A percentile compares a stretch with the other conserved stretches of the same genome.
phyloP scores from a whole-genome alignment of 2,888 invertebrate species.

The Norana najaformis region DNA sequence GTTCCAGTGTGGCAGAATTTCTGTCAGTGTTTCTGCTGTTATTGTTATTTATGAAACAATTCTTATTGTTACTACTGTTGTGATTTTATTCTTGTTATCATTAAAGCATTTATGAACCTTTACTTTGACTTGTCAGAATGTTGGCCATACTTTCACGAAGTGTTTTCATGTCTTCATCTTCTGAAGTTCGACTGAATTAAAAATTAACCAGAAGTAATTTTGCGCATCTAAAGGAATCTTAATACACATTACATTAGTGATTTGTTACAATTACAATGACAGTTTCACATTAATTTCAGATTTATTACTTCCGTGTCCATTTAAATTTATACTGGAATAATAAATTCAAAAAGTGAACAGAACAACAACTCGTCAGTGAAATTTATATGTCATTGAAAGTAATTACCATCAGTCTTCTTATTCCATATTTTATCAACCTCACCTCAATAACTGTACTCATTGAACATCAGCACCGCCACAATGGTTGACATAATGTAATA shows the following conservation, averaged over 20 bases:
- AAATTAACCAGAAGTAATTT: not conserved
- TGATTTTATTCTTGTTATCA: not conserved
- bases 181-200: not conserved
- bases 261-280: not conserved
- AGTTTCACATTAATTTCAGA: not conserved
- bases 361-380: not conserved
- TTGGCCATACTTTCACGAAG: slow-evolving; percentile 21
- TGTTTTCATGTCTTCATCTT: slow-evolving; percentile 10
- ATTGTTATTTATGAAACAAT: not conserved
- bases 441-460: not conserved
- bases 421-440: not conserved
- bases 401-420: not conserved
- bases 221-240: not conserved
- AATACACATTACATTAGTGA: not conserved
- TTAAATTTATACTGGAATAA: not conserved
- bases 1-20: not conserved
- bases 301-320: not conserved
- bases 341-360: not conserved
- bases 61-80: not conserved
- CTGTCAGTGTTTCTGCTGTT: not conserved
- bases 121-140: not conserved
- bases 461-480: not conserved
- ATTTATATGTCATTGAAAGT: not conserved
- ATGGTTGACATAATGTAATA: too few species aligned
- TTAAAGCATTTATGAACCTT: not conserved